These are phyloP conservation scores for Micrasema longulum DNA, from an alignment of 1,140 invertebrate species.

Conservation along the genomic window DNA sequence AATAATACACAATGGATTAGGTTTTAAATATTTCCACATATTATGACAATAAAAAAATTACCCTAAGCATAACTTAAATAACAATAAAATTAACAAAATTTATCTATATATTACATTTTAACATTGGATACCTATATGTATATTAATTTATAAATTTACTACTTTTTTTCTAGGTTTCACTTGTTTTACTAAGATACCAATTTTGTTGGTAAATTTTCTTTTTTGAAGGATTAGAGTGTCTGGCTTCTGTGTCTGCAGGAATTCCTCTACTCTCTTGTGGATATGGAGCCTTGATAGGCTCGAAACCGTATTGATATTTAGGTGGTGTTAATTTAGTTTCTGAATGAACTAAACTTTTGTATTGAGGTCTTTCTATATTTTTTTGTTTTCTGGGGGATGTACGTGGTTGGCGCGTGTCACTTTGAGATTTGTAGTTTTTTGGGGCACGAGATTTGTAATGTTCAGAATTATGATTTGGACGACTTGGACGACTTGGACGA, in stretches of 20 bases:
- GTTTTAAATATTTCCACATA: no score
- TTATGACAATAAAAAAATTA: no score
- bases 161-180: neutral
- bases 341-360: slow-evolving; percentile 30
- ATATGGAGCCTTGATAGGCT: slow-evolving; percentile 57
- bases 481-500: no score
- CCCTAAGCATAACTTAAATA: no score
- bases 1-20: no score
- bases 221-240: slow-evolving; percentile 60
- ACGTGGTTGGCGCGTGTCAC: slow-evolving; percentile 27
- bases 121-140: no score
- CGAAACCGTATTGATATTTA: slow-evolving; percentile 65
- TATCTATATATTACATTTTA: no score
- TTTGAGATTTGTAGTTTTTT: slow-evolving; percentile 8
- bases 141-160: no score
- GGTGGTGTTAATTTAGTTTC: slow-evolving; percentile 60
- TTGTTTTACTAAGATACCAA: slow-evolving; percentile 63
- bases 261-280: slow-evolving; percentile 58
- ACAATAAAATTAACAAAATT: no score
- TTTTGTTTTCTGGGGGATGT: slow-evolving; percentile 37
- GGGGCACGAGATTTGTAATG: slow-evolving; percentile 32
- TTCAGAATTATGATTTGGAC: slow-evolving; percentile 27
- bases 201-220: slow-evolving; percentile 66
- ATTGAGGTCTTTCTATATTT: slow-evolving; percentile 7
- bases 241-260: slow-evolving; percentile 59